Base-by-base conservation (phyloP, 1,140 invertebrate species). In the Bombus waltoni region DNA sequence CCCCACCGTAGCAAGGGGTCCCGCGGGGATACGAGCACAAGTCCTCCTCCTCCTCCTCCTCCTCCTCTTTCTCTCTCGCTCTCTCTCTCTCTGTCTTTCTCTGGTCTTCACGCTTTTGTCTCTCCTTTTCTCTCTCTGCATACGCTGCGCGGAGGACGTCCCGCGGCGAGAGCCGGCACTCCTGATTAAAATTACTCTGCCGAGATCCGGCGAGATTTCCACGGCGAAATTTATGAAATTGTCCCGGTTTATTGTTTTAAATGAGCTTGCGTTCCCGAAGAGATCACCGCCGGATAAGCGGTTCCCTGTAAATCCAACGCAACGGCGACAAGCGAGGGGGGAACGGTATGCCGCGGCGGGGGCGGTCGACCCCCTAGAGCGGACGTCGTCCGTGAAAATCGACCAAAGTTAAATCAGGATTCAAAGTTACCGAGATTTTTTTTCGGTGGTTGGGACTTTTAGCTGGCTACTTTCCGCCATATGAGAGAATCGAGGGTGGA, bases 201-300 rank as follows among this genome's bases (percentile, higher is more conserved):
- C 90, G 84, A 91, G 90, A 91, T 91, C 85, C 88, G 85, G 81
- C 85, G 86, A 92, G 89, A 90, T 90, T 90, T 90, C 91, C 91
- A 82, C 83, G 71, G 89, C 88, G 77, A 92, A 92, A 92, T 92
- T 92, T 92, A 92, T 92, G 91, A 92, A 92, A 92, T 91, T 92
- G 89, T 92, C 91, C 88, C 88, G 91, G 91, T 91, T 90, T 91
- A 92, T 92, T 92, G 91, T 92, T 92, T 92, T 92, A 92, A 92
- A 92, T 92, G 91, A 92, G 89, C 91, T 75, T 87, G 83, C 91
- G 89, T 84, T 86, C 87, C 79, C 87, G 87, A 88, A 86, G 86
- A 92, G 91, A 92, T 92, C 89, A 91, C 44, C 78, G 59, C 35
- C 75, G 84, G 92, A 92, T 92, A 92, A 92, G 85, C 68, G 80